Evolutionary conservation across 2,113 vertebrate species (phyloP), one percentile per base, ranked within the genome.

Genomic region (Centrocercus urophasianus): DNA sequence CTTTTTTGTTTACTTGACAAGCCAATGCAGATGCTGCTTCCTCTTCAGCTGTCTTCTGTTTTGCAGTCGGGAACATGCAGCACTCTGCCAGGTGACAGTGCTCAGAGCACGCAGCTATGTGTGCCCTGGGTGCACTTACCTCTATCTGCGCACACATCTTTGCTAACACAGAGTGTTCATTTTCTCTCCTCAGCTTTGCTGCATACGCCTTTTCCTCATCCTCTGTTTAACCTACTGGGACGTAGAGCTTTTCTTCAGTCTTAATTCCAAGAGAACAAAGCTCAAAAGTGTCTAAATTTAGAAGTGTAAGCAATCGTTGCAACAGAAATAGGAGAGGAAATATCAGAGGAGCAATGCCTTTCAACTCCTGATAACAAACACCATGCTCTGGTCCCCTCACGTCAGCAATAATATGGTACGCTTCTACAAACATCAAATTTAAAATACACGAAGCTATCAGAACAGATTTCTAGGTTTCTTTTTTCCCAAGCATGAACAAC

Each of bases 381-480:
- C 7, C 11, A n/a, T 5, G 27, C 16, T 4, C 34, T 0, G 1
- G 25, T 17, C 82, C 82, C n/a, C 59, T 14, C 17, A 17, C 38
- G 15, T 16, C 14, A 7, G 32, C 2, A 54, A 47, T 40, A 24
- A 25, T 0, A 2, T 9, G 20, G 18, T 0, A 20, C 3, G 1
- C 52, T 56, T 47, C 45, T 56, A 56, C 64, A 67, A 76, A 28
- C 3, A 63, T 20, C 12, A 54, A 20, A 45, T 69, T 47, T 6
- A 32, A 65, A 47, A 17, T 13, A 3, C 10, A 19, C 0, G 7
- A 65, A 59, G 50, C 50, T 34, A 8, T 45, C 34, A 78, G 67
- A 77, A 48, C 52, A 1, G 4, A 61, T 32, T 83, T 45, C 59
- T 45, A 17, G 5, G 73, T 76, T 82, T 48, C 56, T 56, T 71